phyloP scores from a whole-genome alignment of 2,797 vertebrate genomes.

The Pseudomugil gertrudae region DNA sequence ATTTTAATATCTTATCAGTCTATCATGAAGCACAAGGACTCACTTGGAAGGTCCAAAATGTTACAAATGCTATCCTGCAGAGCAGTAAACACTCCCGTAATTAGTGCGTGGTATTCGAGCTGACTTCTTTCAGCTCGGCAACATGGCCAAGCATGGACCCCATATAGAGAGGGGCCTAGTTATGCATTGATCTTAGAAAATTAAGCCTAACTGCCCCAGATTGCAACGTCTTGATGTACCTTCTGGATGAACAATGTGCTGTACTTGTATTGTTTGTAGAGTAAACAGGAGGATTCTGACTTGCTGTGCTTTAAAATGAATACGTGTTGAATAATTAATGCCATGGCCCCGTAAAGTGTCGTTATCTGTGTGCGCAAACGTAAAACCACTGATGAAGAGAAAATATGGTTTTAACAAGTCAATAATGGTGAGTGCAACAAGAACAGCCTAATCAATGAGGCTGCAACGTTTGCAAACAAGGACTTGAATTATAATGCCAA shows the following conservation, averaged over 20 bases:
- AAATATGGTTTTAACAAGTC: slow-evolving; percentile 87
- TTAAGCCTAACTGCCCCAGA: slow-evolving; percentile 80
- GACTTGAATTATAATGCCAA: slow-evolving; percentile 84
- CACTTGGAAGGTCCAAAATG: slow-evolving; percentile 68
- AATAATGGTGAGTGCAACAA: slow-evolving; percentile 82
- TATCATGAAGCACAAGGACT: slow-evolving; percentile 46
- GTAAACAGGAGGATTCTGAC: slow-evolving; percentile 74
- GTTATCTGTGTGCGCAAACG: slow-evolving; percentile 71
- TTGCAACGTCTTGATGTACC: slow-evolving; percentile 78
- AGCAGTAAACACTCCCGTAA: slow-evolving; percentile 77
- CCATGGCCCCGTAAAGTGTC: slow-evolving; percentile 57
- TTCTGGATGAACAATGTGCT: slow-evolving; percentile 73
- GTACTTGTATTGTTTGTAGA: slow-evolving; percentile 61
- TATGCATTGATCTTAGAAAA: slow-evolving; percentile 81
- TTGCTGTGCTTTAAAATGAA: slow-evolving; percentile 73
- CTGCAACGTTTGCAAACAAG: slow-evolving; percentile 85
- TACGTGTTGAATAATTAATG: slow-evolving; percentile 81
- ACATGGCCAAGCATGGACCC: slow-evolving; percentile 74
- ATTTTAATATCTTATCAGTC: slow-evolving; percentile 61
- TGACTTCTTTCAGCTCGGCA: slow-evolving; percentile 70
- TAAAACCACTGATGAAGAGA: slow-evolving; percentile 80
- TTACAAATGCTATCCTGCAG: slow-evolving; percentile 77
- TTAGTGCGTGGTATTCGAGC: slow-evolving; percentile 74
- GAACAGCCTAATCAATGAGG: slow-evolving; percentile 81
- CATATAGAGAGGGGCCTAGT: slow-evolving; percentile 79